A percentile compares a stretch with the other conserved stretches of the same genome.
Conservation (phyloP, 2,113 vertebrate species). For the Phoenicopterus ruber region DNA sequence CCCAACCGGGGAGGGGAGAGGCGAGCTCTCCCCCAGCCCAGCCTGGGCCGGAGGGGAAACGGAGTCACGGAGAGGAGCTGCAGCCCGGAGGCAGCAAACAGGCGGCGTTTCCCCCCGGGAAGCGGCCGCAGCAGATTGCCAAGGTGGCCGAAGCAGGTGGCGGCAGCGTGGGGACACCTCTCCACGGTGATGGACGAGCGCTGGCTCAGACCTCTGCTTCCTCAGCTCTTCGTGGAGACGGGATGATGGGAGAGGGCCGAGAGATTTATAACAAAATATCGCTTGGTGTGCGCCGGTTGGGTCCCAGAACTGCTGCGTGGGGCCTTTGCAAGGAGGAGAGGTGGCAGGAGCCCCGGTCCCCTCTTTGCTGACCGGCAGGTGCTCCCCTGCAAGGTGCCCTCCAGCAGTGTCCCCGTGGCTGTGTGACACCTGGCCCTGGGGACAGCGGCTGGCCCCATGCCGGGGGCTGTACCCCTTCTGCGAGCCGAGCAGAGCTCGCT, state of each 20-base stretch:
- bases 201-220: slow-evolving; percentile 54
- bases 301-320: neutral
- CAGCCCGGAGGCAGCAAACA: neutral
- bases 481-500: fast-evolving
- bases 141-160: neutral
- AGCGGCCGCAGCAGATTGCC: neutral
- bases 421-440: neutral
- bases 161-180: neutral
- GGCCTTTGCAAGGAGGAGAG: neutral
- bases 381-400: neutral
- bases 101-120: fast-evolving
- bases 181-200: neutral
- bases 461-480: neutral
- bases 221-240: neutral
- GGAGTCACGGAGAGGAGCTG: fast-evolving
- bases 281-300: fast-evolving
- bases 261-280: neutral
- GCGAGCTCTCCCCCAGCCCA: neutral
- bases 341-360: neutral
- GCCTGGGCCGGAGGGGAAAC: neutral
- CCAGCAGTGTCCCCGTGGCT: neutral
- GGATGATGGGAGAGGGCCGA: neutral
- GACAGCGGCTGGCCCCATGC: fast-evolving
- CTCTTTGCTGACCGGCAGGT: neutral
- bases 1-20: neutral